Percentiles rank a stretch among this genome's conserved stretches.
These are phyloP conservation scores for Agonopterix arenella DNA, from an alignment of 2,888 invertebrate genomes.

Conservation along the genomic window DNA sequence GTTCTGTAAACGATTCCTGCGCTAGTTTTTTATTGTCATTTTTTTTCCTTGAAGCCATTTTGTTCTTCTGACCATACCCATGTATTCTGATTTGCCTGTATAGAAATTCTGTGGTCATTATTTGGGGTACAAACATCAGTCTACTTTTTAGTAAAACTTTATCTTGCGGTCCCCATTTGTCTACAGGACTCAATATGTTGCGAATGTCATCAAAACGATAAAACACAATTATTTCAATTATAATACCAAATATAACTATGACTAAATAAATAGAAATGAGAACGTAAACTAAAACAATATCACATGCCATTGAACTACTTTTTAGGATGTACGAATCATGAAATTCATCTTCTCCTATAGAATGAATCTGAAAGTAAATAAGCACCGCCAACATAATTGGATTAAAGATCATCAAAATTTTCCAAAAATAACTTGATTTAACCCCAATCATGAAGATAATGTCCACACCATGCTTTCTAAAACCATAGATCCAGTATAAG, in stretches of 20 bases:
- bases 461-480: conserved; percentile 51
- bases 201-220: conserved; percentile 18
- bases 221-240: conserved; percentile 30
- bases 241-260: conserved; percentile 34
- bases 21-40: background rate
- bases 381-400: conserved; percentile 37
- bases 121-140: conserved; percentile 66
- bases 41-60: conserved; percentile 7
- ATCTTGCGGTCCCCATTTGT: conserved; percentile 57
- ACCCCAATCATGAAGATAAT: conserved; percentile 68
- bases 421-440: conserved; percentile 57
- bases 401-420: conserved; percentile 46
- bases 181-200: conserved; percentile 30
- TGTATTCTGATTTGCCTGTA: conserved; percentile 63
- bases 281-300: conserved; percentile 34
- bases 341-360: conserved; percentile 15
- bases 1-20: conserved; percentile 11
- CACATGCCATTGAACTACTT: conserved; percentile 18
- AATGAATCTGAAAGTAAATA: conserved; percentile 18
- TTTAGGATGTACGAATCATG: conserved; percentile 28
- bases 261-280: conserved; percentile 33
- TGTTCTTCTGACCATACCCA: conserved; percentile 36
- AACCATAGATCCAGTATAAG: conserved; percentile 61
- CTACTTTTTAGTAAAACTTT: conserved; percentile 52
- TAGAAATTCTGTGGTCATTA: conserved; percentile 69